Evolutionary conservation across 2,888 invertebrate genomes (phyloP).

Genomic region (Stictocephala bisonia): DNA sequence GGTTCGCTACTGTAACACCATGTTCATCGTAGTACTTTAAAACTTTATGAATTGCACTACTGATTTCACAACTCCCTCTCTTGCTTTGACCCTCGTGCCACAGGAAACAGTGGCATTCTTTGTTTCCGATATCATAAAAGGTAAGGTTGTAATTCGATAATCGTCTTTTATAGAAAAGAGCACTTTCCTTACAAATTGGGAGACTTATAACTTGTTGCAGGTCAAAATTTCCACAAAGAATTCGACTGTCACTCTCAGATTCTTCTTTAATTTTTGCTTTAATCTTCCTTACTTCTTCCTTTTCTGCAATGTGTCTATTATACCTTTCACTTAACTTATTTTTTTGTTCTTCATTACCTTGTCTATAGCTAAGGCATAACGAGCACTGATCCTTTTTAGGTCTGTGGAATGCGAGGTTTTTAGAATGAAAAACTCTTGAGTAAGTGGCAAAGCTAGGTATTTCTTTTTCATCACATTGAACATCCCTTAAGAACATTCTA

Average conservation of each 20-base stretch:
- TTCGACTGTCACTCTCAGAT: background rate
- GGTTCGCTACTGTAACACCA: background rate
- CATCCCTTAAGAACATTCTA: background rate
- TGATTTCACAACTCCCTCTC: slow-evolving; percentile 31
- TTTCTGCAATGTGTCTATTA: slow-evolving; percentile 46
- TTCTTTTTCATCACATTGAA: background rate
- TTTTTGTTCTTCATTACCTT: slow-evolving; percentile 38
- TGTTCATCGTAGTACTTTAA: slow-evolving; percentile 19
- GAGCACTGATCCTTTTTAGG: slow-evolving; percentile 48
- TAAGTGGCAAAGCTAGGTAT: slow-evolving; percentile 8
- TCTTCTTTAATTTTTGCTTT: background rate
- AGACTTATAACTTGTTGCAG: slow-evolving; percentile 35
- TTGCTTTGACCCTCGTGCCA: slow-evolving; percentile 37
- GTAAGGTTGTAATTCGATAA: slow-evolving; percentile 37
- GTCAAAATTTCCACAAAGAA: slow-evolving; percentile 12
- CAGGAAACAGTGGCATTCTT: slow-evolving; percentile 23
- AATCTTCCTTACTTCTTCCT: slow-evolving; percentile 45
- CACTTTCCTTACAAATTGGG: slow-evolving; percentile 36
- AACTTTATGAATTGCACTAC: slow-evolving; percentile 5
- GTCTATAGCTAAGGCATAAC: slow-evolving; percentile 39
- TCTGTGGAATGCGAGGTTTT: slow-evolving; percentile 38
- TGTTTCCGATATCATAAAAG: slow-evolving; percentile 25
- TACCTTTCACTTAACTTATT: slow-evolving; percentile 36
- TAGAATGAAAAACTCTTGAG: background rate
- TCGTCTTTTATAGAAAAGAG: slow-evolving; percentile 40